A percentile compares a stretch with the other conserved stretches of the same genome.
These are phyloP conservation scores for Malthinus flaveolus DNA, from an alignment of 2,888 invertebrate species.

Conservation along the genomic window DNA sequence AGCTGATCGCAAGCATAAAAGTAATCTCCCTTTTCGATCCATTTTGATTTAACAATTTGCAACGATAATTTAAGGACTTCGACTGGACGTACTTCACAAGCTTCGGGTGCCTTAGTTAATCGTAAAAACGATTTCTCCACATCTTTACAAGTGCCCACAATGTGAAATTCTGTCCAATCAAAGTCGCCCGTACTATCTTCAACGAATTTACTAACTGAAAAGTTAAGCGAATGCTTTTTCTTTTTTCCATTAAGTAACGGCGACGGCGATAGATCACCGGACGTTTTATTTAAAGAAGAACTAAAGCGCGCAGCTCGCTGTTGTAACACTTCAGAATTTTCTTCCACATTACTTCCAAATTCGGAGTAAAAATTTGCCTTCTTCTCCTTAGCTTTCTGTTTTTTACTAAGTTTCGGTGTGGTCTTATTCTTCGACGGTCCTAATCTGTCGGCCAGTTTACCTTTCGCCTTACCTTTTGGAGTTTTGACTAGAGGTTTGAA, in stretches of 20 bases:
- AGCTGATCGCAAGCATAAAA: slow-evolving; percentile 97
- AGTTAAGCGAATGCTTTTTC: slow-evolving; percentile 5
- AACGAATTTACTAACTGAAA: slow-evolving; percentile 45
- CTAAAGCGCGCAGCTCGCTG: slow-evolving; percentile 90
- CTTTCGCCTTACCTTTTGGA: slow-evolving; percentile 47
- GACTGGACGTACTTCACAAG: slow-evolving; percentile 89
- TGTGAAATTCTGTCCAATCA: slow-evolving; percentile 85
- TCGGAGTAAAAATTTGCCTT: slow-evolving; percentile 67
- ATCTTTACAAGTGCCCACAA: slow-evolving; percentile 92
- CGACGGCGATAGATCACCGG: slow-evolving; percentile 16
- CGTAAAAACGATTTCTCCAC: slow-evolving; percentile 96
- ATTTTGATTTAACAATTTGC: slow-evolving; percentile 87
- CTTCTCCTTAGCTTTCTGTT: slow-evolving; percentile 61
- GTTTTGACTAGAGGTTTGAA: slow-evolving; percentile 52
- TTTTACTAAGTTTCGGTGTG: slow-evolving; percentile 53
- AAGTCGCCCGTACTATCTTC: slow-evolving; percentile 72
- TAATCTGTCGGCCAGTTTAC: slow-evolving; percentile 63
- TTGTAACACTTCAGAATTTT: slow-evolving; percentile 77
- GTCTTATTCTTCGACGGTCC: slow-evolving; percentile 54
- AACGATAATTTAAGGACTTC: slow-evolving; percentile 83
- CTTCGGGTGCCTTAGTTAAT: slow-evolving; percentile 92
- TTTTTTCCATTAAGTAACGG: slow-evolving; percentile 30
- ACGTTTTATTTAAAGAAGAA: slow-evolving; percentile 44
- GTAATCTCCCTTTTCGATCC: slow-evolving; percentile 91
- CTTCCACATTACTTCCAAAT: slow-evolving; percentile 66